Evolutionary conservation across 2,113 vertebrate genomes (phyloP).

Genomic region (Plotosus lineatus): DNA sequence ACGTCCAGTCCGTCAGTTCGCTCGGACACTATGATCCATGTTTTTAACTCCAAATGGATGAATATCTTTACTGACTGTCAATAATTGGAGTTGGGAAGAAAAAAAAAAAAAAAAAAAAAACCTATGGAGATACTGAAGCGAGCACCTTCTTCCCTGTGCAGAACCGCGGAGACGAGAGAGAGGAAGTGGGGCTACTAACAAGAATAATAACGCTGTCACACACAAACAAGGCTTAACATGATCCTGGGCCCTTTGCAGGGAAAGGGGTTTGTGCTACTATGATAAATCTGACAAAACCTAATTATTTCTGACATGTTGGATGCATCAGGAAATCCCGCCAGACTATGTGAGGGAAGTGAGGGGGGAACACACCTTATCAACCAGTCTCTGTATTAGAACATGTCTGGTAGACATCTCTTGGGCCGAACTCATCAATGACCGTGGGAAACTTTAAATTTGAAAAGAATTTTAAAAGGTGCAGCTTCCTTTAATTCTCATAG

Average conservation of each 20-base stretch:
- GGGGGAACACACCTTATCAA: constrained; percentile 88
- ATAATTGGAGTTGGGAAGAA: constrained; percentile 73
- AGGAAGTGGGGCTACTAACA: constrained; percentile 83
- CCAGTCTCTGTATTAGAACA: constrained; percentile 93
- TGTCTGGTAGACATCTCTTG: constrained; percentile 91
- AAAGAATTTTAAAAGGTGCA: constrained; percentile 99
- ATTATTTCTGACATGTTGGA: constrained; percentile 99
- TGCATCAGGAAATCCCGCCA: constrained; percentile 94
- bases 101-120: constrained; percentile 13
- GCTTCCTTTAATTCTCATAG: constrained; percentile 98
- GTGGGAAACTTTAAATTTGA: constrained; percentile 90
- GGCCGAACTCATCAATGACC: constrained; percentile 88
- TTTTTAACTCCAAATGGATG: constrained; percentile 99
- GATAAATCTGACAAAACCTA: constrained; percentile 99
- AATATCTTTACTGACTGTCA: constrained; percentile 99
- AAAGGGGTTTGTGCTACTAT: constrained; percentile 96
- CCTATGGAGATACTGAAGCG: constrained; percentile 8
- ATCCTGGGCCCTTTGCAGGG: constrained; percentile 88
- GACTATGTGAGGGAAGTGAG: constrained; percentile 74
- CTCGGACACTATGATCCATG: constrained; percentile 99
- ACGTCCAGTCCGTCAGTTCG: constrained; percentile 98
- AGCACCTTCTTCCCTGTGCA: constrained; percentile 28
- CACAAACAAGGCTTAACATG: constrained; percentile 99
- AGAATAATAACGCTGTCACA: constrained; percentile 99
- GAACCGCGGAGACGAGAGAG: constrained; percentile 23